Evolutionary conservation across 2,113 vertebrate species (phyloP).

Genomic region (Pimephales promelas): DNA sequence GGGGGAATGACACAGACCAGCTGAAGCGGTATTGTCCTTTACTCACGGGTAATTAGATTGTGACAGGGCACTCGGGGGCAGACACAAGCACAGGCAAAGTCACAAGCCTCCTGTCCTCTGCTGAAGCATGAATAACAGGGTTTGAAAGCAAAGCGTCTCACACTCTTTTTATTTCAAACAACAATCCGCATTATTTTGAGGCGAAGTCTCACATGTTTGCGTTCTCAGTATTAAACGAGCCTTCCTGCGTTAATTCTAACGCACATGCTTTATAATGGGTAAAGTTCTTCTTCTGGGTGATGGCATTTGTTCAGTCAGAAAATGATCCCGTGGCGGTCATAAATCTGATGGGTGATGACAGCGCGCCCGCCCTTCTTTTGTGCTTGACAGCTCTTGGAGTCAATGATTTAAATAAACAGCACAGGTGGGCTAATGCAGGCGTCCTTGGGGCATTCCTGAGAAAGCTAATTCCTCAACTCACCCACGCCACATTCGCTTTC

Average conservation of each 20-base stretch:
- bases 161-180: constrained; percentile 7
- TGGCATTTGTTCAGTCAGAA: constrained; percentile 56
- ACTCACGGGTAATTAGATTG: constrained; percentile 80
- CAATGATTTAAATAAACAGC: constrained; percentile 40
- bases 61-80: constrained; percentile 69
- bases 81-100: constrained; percentile 67
- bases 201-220: not conserved
- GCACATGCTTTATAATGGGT: not conserved
- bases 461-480: constrained; percentile 40
- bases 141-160: constrained; percentile 24
- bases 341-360: constrained; percentile 51
- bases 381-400: constrained; percentile 36
- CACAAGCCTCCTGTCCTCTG: constrained; percentile 53
- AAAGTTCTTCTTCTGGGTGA: constrained; percentile 26
- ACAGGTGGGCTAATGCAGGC: constrained; percentile 34
- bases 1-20: constrained; percentile 80
- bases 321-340: constrained; percentile 50
- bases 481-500: constrained; percentile 18
- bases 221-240: not conserved
- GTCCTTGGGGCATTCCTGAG: constrained; percentile 22
- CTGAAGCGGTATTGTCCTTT: constrained; percentile 81
- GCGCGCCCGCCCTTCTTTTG: constrained; percentile 31
- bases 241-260: not conserved
- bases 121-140: constrained; percentile 33
- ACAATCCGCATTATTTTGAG: not conserved